phyloP scores from a whole-genome alignment of 2,888 invertebrate genomes.

The Euzetes globulus region DNA sequence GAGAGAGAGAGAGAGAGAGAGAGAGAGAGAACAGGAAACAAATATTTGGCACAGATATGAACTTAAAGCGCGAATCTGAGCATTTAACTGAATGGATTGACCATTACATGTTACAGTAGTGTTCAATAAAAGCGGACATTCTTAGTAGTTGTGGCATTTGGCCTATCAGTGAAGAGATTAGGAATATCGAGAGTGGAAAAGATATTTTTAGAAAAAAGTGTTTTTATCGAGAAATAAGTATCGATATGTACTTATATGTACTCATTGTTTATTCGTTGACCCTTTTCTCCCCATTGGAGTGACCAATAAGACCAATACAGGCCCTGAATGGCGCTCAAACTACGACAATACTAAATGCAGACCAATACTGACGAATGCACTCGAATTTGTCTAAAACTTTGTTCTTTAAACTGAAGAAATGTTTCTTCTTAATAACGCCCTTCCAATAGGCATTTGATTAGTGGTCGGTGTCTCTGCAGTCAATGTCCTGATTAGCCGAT shows the following conservation, averaged over 20 bases:
- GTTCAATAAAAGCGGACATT: conserved; percentile 3
- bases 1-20: neutral
- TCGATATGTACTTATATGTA: neutral
- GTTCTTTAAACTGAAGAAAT: neutral
- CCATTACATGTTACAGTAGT: neutral
- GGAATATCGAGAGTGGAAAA: neutral
- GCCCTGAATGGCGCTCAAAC: neutral
- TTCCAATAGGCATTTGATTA: conserved; percentile 17
- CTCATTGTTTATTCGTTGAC: conserved; percentile 11
- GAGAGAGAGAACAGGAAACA: neutral
- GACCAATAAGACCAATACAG: conserved; percentile 2
- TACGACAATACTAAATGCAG: neutral
- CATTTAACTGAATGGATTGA: neutral
- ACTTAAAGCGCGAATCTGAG: too few species aligned
- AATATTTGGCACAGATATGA: conserved; percentile 5
- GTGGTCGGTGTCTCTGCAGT: neutral
- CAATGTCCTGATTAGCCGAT: neutral
- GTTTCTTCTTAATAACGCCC: neutral
- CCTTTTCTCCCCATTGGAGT: neutral
- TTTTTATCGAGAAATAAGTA: neutral
- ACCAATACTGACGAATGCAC: neutral
- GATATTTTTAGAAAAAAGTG: neutral
- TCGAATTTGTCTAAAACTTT: neutral
- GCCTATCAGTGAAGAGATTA: neutral
- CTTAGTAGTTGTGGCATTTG: neutral